Conservation (phyloP, 2,888 invertebrate genomes). For the Papilio elwesi region DNA sequence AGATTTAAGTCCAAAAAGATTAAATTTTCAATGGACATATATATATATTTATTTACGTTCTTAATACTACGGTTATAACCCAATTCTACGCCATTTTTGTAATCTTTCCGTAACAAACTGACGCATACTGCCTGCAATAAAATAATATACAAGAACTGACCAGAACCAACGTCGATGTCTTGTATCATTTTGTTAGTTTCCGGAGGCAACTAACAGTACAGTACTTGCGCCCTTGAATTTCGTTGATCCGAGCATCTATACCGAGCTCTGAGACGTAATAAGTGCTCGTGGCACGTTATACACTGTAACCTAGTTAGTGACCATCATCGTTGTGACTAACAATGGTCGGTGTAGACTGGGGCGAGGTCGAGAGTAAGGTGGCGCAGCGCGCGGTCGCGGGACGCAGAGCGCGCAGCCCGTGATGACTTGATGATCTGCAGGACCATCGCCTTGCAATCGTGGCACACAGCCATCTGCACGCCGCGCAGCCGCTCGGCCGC, state of each 20-base stretch:
- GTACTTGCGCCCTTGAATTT: background rate
- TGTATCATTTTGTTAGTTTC: background rate
- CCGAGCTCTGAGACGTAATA: background rate
- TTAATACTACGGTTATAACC: background rate
- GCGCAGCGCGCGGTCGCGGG: conserved; percentile 91
- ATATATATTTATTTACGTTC: background rate
- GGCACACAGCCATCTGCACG: conserved; percentile 95
- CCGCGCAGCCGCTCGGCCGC: conserved; percentile 87
- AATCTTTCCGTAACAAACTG: conserved; percentile 1
- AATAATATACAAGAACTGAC: background rate
- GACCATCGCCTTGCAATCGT: conserved; percentile 97
- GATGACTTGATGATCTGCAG: conserved; percentile 96
- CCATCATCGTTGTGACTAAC: conserved; percentile 52
- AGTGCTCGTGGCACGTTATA: no score
- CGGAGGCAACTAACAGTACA: background rate
- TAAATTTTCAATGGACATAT: background rate
- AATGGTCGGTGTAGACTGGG: conserved; percentile 88
- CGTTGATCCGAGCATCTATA: background rate
- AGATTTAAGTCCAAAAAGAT: background rate
- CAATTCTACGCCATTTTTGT: conserved; percentile 1
- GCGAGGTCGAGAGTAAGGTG: conserved; percentile 93
- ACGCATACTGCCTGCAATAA: background rate
- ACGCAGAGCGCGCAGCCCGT: conserved; percentile 91
- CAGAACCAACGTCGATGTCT: background rate
- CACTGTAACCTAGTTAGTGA: background rate